Percentiles rank a stretch among this genome's conserved stretches.
These are phyloP conservation scores for Dysdera silvatica DNA, from an alignment of 1,140 invertebrate genomes.

Conservation along the genomic window DNA sequence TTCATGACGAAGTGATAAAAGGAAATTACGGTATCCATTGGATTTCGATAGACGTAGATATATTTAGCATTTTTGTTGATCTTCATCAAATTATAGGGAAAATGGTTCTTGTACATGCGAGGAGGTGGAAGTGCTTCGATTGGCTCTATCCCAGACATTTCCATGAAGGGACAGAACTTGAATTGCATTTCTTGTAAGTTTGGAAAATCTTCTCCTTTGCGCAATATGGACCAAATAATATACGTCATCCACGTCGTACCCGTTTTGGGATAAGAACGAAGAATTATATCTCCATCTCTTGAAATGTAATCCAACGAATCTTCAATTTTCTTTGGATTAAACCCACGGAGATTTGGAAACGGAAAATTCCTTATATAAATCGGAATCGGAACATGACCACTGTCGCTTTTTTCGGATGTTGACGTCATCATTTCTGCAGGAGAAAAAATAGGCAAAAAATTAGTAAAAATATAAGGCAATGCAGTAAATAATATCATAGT, in stretches of 20 bases:
- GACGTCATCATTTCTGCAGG: too few species aligned
- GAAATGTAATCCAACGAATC: slow-evolving; percentile 18
- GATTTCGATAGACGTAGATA: slow-evolving; percentile 40
- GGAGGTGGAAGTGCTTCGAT: neutral
- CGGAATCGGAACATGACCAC: too few species aligned
- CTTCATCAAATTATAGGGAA: slow-evolving; percentile 64
- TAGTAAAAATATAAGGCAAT: too few species aligned
- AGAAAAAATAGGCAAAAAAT: too few species aligned
- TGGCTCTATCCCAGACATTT: slow-evolving; percentile 7
- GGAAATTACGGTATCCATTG: slow-evolving; percentile 25
- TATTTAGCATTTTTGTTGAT: slow-evolving; percentile 46
- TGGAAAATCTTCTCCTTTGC: slow-evolving; percentile 8
- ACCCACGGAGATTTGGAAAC: neutral
- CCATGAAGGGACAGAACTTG: slow-evolving; percentile 13
- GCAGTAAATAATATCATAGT: too few species aligned
- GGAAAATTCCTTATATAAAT: slow-evolving; percentile 4
- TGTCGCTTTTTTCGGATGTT: too few species aligned
- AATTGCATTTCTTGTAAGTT: neutral
- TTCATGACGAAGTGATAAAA: slow-evolving; percentile 11
- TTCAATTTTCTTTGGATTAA: slow-evolving; percentile 17
- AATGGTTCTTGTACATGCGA: slow-evolving; percentile 55
- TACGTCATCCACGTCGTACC: slow-evolving; percentile 33
- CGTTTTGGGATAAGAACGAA: slow-evolving; percentile 33
- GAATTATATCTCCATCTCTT: slow-evolving; percentile 24
- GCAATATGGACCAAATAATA: slow-evolving; percentile 24